phyloP scores from a whole-genome alignment of 2,888 invertebrate genomes.

The Camponotus fellah region DNA sequence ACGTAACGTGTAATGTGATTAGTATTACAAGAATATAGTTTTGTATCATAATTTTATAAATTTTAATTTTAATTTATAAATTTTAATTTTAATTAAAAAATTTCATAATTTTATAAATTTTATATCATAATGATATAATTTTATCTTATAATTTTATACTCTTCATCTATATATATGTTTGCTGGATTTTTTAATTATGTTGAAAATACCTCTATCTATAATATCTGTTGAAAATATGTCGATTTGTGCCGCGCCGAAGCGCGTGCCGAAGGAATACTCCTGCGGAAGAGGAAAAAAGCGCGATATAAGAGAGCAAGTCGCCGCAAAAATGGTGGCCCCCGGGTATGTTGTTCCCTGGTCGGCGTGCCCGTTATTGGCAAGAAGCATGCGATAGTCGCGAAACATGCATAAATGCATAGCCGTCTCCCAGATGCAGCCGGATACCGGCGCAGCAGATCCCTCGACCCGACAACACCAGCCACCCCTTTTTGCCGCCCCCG shows the following conservation, averaged over 20 bases:
- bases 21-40: neutral
- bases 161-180: neutral
- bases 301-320: neutral
- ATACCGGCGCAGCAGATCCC: constrained; percentile 80
- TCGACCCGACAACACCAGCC: constrained; percentile 78
- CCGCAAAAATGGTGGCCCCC: constrained; percentile 69
- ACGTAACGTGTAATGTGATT: neutral
- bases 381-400: constrained; percentile 83
- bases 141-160: neutral
- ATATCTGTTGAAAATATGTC: neutral
- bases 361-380: constrained; percentile 81
- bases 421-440: constrained; percentile 81
- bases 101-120: too few relatives aligned
- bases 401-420: constrained; percentile 84
- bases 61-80: neutral
- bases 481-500: constrained; percentile 73
- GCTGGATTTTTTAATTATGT: neutral
- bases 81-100: too few relatives aligned
- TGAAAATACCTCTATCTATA: neutral
- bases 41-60: neutral
- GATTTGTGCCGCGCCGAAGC: neutral
- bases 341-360: constrained; percentile 66
- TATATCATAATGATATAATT: too few relatives aligned
- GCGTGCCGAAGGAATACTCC: constrained; percentile 4
- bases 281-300: constrained; percentile 26